Conservation (phyloP, 2,888 invertebrate genomes). For the Rhodophaea formosa region DNA sequence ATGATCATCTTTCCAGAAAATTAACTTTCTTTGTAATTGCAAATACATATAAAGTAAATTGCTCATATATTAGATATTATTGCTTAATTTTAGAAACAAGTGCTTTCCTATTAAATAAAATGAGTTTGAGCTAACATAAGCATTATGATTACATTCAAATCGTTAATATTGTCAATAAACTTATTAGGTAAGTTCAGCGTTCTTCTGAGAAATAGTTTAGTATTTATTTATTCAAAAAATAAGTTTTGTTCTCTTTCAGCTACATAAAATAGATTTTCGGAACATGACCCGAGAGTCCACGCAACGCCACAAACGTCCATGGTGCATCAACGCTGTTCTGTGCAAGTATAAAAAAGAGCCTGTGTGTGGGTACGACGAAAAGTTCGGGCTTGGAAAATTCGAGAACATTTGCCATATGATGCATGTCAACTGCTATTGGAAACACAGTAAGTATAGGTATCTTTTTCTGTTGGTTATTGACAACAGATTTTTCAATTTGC, state of each 20-base stretch:
- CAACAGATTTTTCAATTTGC: too few relatives aligned
- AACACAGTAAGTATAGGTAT: conserved; percentile 55
- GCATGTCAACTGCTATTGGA: conserved; percentile 63
- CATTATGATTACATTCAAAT: neutral
- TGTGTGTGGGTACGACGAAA: conserved; percentile 54
- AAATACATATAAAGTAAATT: too few relatives aligned
- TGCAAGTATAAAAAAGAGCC: conserved; percentile 23
- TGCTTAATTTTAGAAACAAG: too few relatives aligned
- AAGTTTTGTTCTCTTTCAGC: conserved; percentile 3
- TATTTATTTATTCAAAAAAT: neutral
- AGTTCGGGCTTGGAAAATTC: conserved; percentile 57
- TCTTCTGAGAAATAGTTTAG: neutral
- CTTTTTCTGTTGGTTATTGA: neutral
- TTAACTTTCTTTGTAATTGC: too few relatives aligned
- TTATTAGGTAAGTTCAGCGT: neutral
- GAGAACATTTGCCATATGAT: conserved; percentile 63
- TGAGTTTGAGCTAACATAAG: neutral
- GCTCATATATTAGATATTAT: too few relatives aligned
- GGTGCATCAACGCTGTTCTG: conserved; percentile 53
- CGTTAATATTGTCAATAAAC: neutral
- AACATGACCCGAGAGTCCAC: too few relatives aligned
- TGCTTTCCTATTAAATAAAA: too few relatives aligned
- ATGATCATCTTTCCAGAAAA: too few relatives aligned
- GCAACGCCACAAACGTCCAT: too few relatives aligned
- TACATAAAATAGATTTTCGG: conserved; percentile 1